These are phyloP conservation scores for Bicyclus anynana DNA, from an alignment of 1,140 invertebrate species.

Conservation along the genomic window DNA sequence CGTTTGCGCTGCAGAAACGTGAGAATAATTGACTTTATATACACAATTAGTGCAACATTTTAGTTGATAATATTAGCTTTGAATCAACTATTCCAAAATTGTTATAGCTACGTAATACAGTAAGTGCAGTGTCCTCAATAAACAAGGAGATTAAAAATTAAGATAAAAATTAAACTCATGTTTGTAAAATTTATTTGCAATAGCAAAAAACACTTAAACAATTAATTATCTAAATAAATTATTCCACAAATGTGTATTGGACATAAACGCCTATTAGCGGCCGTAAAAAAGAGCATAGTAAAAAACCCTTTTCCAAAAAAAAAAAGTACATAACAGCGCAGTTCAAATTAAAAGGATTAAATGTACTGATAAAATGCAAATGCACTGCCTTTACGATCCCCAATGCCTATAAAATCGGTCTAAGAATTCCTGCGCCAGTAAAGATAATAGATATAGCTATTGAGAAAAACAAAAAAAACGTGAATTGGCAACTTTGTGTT, in stretches of 20 bases:
- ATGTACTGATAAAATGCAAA: conserved; percentile 5
- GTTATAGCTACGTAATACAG: too few species aligned
- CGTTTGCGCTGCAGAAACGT: too few species aligned
- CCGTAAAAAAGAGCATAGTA: not conserved
- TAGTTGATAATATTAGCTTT: too few species aligned
- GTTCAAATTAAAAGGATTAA: conserved; percentile 7
- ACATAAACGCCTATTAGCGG: not conserved
- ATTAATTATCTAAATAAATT: not conserved
- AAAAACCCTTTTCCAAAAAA: not conserved
- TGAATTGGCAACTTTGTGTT: not conserved
- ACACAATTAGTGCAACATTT: too few species aligned
- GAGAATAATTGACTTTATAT: too few species aligned
- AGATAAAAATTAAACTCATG: too few species aligned
- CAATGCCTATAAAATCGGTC: conserved; percentile 3
- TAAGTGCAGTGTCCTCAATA: too few species aligned
- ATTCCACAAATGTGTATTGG: not conserved
- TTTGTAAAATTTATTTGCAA: not conserved
- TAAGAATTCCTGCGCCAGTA: not conserved
- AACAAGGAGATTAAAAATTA: too few species aligned
- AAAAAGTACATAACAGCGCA: conserved; percentile 1
- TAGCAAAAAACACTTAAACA: not conserved
- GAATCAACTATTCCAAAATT: too few species aligned
- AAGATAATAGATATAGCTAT: conserved; percentile 1
- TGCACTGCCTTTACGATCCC: not conserved
- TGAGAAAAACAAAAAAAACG: not conserved